A percentile compares a stretch with the other conserved stretches of the same genome.
Evolutionary conservation across 2,888 invertebrate genomes (phyloP).

Genomic region (Serripes groenlandicus): DNA sequence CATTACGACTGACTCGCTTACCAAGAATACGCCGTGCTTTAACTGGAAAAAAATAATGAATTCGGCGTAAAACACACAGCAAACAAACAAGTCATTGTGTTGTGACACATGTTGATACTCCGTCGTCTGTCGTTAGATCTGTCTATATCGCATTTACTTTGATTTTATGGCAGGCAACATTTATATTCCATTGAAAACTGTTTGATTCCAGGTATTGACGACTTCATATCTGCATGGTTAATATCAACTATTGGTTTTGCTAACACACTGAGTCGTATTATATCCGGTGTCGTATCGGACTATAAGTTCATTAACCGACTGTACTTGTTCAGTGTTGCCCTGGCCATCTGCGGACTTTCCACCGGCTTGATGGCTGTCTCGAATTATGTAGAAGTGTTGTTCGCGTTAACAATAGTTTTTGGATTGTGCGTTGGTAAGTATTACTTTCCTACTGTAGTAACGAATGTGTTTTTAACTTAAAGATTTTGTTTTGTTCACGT

Average conservation of each 20-base stretch:
- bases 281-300: constrained; percentile 85
- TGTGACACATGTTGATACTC: no score
- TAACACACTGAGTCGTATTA: constrained; percentile 96
- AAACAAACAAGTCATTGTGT: no score
- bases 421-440: constrained; percentile 44
- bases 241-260: constrained; percentile 95
- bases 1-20: no score
- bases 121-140: no score
- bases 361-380: constrained; percentile 23
- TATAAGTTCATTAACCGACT: constrained; percentile 93
- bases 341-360: constrained; percentile 87
- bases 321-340: constrained; percentile 94
- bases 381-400: constrained; percentile 1
- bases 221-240: constrained; percentile 89
- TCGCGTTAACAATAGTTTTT: constrained; percentile 35
- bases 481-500: no score
- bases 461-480: no score
- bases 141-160: no score
- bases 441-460: no score
- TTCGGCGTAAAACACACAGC: no score
- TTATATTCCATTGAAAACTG: background rate
- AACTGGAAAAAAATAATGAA: no score
- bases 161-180: no score
- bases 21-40: no score
- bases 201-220: constrained; percentile 37